Evolutionary conservation across 64 coral and sea anemone species (phyloP).

Genomic region (Porites australiensis): DNA sequence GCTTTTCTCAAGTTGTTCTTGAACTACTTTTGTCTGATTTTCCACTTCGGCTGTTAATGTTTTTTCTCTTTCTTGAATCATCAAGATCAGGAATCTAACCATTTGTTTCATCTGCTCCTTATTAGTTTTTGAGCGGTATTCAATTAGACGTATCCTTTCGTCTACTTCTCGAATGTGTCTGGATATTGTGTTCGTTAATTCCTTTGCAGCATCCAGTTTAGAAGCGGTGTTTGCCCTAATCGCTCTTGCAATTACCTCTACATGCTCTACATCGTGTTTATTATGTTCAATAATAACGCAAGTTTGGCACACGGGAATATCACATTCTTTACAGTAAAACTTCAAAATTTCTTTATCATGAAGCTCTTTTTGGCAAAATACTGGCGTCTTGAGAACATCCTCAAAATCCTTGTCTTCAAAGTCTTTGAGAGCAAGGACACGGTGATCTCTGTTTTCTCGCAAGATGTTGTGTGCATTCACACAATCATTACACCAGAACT

Average conservation of each 20-base stretch:
- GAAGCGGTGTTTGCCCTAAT: background rate
- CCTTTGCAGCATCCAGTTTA: background rate
- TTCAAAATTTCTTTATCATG: conserved; percentile 48
- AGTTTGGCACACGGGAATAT: conserved; percentile 34
- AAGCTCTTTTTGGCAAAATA: conserved; percentile 55
- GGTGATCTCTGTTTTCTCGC: conserved; percentile 58
- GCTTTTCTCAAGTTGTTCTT: background rate
- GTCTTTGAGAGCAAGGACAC: conserved; percentile 57
- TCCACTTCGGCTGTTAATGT: background rate
- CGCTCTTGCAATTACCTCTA: background rate
- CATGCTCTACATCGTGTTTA: conserved; percentile 49
- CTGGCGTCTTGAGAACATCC: conserved; percentile 61
- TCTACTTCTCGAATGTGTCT: background rate
- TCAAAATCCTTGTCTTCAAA: conserved; percentile 70
- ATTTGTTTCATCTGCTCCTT: background rate
- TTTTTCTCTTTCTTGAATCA: background rate
- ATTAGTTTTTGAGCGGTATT: background rate
- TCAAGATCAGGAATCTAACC: background rate
- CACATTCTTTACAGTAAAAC: conserved; percentile 58
- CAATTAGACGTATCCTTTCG: background rate
- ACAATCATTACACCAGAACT: conserved; percentile 65
- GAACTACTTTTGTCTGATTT: background rate
- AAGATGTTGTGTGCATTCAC: conserved; percentile 46
- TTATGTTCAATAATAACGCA: conserved; percentile 37
- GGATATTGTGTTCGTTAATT: background rate